These are phyloP conservation scores for Myxocyprinus asiaticus DNA, from an alignment of 2,113 vertebrate genomes.

Conservation along the genomic window DNA sequence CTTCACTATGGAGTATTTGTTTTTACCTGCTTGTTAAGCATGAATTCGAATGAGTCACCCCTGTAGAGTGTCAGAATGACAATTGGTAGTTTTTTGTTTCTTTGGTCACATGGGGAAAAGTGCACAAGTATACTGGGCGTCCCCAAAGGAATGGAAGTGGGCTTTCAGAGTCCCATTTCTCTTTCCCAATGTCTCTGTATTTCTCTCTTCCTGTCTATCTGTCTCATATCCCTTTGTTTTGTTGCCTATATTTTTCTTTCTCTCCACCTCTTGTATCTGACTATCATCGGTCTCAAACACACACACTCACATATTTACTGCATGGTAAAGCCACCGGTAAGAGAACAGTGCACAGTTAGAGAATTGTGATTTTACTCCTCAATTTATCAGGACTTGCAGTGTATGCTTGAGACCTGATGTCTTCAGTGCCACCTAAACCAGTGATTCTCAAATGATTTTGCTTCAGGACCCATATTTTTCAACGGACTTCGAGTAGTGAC, in stretches of 20 bases:
- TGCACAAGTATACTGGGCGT: conserved; percentile 58
- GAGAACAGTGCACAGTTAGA: background rate
- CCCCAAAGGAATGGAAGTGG: conserved; percentile 61
- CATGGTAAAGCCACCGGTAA: background rate
- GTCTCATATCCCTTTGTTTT: conserved; percentile 13
- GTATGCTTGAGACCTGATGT: background rate
- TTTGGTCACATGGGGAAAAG: conserved; percentile 69
- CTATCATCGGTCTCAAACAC: conserved; percentile 31
- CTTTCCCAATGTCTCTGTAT: conserved; percentile 50
- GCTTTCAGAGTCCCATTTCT: conserved; percentile 59
- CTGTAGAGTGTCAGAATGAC: conserved; percentile 15
- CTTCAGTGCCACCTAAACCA: background rate
- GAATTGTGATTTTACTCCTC: background rate
- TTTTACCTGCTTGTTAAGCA: conserved; percentile 4
- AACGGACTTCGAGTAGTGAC: too few relatives aligned
- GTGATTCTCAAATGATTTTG: too few relatives aligned
- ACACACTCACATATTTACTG: background rate
- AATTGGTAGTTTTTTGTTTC: conserved; percentile 39
- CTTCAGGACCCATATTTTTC: too few relatives aligned
- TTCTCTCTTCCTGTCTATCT: conserved; percentile 54
- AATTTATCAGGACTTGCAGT: background rate
- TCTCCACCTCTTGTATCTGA: conserved; percentile 20
- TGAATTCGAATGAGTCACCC: background rate
- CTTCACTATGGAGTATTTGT: conserved; percentile 7
- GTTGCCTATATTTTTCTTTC: background rate